Base-by-base conservation (phyloP, 2,113 vertebrate genomes). In the Columbina picui region DNA sequence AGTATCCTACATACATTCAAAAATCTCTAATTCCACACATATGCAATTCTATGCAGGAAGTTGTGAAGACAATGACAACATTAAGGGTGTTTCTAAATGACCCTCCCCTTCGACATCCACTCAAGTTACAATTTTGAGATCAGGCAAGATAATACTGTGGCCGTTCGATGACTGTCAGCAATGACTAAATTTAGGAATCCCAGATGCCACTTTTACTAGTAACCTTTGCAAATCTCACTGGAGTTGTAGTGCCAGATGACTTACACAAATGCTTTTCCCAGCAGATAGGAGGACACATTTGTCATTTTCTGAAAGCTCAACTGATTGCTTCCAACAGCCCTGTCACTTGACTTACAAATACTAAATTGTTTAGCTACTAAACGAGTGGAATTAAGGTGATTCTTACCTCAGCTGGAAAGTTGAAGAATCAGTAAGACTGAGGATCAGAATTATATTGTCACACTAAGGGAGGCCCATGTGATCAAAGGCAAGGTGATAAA, bases 151-250 rank as follows among this genome's bases (percentile, higher is more conserved):
- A 75, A 63, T 32, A 60, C 1, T 52, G 52, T 11, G 2, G 45
- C 56, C 79, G 55, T 90, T 86, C 76, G 90, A 90, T 85, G 67
- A 67, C 32, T 73, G 60, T 74, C 82, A 94, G 50, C 75, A 84
- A 22, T 88, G 88, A 93, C 82, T 86, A 83, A 95, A 75, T 36
- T 84, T 21, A n/a, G 76, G 79, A 92, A 71, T 80, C 82, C 71
- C 88, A 90, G 68, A 92, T 90, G 79, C 10, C 74, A 50, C 70
- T 95, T 85, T 36, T 79, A 49, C 75, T 50, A 55, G 63, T 92
- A 83, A 95, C 68, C 75, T 90, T 90, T 88, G 23, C 22, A 93
- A 88, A 17, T 92, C 88, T 88, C 79, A 8, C 49, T 80, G 79
- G 92, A 87, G 29, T 13, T 55, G 67, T 53, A 90, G 61, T 77